Evolutionary conservation across 2,888 invertebrate species (phyloP).

Genomic region (Parasteatoda lunata): DNA sequence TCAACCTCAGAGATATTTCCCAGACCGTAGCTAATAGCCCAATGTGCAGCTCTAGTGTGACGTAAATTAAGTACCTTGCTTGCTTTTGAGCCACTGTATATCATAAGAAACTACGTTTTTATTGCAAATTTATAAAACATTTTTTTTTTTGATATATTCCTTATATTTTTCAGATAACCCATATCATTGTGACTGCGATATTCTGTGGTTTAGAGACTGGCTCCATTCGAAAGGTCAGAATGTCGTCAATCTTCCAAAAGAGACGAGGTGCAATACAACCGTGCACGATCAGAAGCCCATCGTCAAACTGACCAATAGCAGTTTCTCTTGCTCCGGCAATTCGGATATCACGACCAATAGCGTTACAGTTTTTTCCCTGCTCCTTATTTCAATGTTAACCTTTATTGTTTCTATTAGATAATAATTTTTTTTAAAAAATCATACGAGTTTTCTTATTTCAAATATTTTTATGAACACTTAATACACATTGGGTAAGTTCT

Average conservation of each 20-base stretch:
- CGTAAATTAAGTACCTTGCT: too few relatives aligned
- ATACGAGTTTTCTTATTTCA: not conserved
- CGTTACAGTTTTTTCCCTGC: not conserved
- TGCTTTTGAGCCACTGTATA: too few relatives aligned
- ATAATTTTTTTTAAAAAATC: slow-evolving; percentile 5
- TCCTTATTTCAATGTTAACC: slow-evolving; percentile 25
- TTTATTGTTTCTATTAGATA: slow-evolving; percentile 36
- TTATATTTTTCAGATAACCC: slow-evolving; percentile 83
- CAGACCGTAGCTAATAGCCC: too few relatives aligned
- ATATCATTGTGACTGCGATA: slow-evolving; percentile 88
- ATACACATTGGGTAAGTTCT: too few relatives aligned
- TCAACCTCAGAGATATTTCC: too few relatives aligned
- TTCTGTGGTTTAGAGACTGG: slow-evolving; percentile 88
- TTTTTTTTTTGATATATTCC: not conserved
- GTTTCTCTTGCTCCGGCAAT: slow-evolving; percentile 24
- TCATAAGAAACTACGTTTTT: too few relatives aligned
- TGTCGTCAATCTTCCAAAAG: slow-evolving; percentile 66
- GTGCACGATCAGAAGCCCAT: slow-evolving; percentile 55
- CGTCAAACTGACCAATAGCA: slow-evolving; percentile 58
- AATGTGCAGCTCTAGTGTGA: too few relatives aligned
- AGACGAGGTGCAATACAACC: slow-evolving; percentile 65
- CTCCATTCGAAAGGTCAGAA: slow-evolving; percentile 54
- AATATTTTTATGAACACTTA: too few relatives aligned
- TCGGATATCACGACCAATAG: slow-evolving; percentile 8
- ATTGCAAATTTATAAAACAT: too few relatives aligned